phyloP scores from a whole-genome alignment of 2,113 vertebrate species.

The Vulpes lagopus region DNA sequence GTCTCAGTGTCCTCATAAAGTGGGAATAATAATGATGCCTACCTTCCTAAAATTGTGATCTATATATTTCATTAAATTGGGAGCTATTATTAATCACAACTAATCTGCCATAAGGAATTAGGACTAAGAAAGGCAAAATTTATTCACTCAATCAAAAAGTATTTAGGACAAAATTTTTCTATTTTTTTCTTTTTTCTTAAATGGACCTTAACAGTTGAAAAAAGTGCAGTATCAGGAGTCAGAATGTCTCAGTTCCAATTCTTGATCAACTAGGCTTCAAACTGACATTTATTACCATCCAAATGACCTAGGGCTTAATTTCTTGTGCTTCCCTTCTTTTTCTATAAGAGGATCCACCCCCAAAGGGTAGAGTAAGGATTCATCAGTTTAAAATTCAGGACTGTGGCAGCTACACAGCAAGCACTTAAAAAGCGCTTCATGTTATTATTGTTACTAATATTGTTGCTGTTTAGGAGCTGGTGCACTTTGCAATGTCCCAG shows the following conservation, averaged over 20 bases:
- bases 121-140: background rate
- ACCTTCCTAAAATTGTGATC: background rate
- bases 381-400: background rate
- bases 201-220: background rate
- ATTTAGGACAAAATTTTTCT: background rate
- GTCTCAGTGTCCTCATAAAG: background rate
- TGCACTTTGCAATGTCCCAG: background rate
- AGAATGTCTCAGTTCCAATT: background rate
- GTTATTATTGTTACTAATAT: background rate
- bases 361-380: background rate
- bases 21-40: background rate
- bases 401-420: background rate
- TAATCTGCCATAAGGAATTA: slow-evolving; percentile 10
- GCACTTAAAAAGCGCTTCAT: background rate
- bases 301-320: background rate
- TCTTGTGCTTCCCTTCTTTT: background rate
- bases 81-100: background rate
- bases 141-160: background rate
- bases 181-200: background rate
- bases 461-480: background rate
- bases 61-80: background rate
- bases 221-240: background rate
- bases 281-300: background rate
- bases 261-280: background rate
- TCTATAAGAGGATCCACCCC: background rate